A percentile compares a stretch with the other conserved stretches of the same genome.
These are phyloP conservation scores for Lasioglossum figueresi DNA, from an alignment of 2,888 invertebrate species.

Conservation along the genomic window DNA sequence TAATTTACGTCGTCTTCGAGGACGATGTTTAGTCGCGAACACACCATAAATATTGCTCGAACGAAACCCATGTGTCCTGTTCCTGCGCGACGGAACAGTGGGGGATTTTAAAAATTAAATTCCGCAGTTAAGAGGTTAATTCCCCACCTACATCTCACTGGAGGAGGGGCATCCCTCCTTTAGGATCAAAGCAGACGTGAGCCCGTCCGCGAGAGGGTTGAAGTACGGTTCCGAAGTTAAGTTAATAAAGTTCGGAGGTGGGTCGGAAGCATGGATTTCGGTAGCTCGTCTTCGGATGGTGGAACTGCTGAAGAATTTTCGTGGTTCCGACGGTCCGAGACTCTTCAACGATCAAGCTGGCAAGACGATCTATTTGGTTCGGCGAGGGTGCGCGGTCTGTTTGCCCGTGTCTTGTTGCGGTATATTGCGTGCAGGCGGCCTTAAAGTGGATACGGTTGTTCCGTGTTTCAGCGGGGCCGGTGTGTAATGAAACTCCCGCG, in stretches of 20 bases:
- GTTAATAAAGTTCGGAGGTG: not conserved
- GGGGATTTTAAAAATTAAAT: too few species aligned
- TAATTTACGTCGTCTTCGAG: too few species aligned
- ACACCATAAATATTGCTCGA: too few species aligned
- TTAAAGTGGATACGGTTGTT: slow-evolving; percentile 49
- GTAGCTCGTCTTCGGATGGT: not conserved
- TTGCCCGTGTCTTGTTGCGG: slow-evolving; percentile 28
- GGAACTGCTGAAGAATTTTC: not conserved
- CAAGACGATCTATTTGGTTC: not conserved
- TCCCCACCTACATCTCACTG: too few species aligned
- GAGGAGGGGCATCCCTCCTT: too few species aligned
- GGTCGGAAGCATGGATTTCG: not conserved
- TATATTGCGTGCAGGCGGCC: slow-evolving; percentile 53
- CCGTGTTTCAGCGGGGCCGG: slow-evolving; percentile 3
- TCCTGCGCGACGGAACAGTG: too few species aligned
- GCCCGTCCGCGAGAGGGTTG: not conserved
- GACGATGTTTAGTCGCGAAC: too few species aligned
- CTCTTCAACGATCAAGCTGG: not conserved
- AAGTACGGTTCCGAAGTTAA: too few species aligned
- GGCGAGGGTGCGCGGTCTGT: slow-evolving; percentile 17
- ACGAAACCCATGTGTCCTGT: too few species aligned
- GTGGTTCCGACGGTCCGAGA: not conserved
- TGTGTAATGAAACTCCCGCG: slow-evolving; percentile 37
- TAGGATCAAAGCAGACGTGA: not conserved
- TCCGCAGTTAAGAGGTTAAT: too few species aligned